phyloP scores from a whole-genome alignment of 2,113 vertebrate genomes.

The western clawed frog (Xenopus tropicalis) region UCB_Xtro_10.0 CM004443.2:156873001-156873500 shows the following conservation, averaged over 20 bases:
- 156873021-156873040: conserved; percentile 56
- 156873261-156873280: not conserved
- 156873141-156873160: conserved; percentile 92
- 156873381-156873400: too few relatives aligned
- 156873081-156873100: conserved; percentile 43
- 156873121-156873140: conserved; percentile 84
- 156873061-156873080: conserved; percentile 50
- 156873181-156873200: conserved; percentile 30
- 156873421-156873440: conserved; percentile 88
- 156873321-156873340: too few relatives aligned
- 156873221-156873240: too few relatives aligned
- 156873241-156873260: too few relatives aligned
- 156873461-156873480: conserved; percentile 95
- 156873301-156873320: too few relatives aligned
- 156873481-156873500: conserved; percentile 84
- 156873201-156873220: not conserved
- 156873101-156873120: conserved; percentile 71
- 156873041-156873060: conserved; percentile 85
- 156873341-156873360: too few relatives aligned
- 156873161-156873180: conserved; percentile 91
- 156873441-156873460: conserved; percentile 82
- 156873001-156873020: too few relatives aligned
- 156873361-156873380: too few relatives aligned
- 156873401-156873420: not conserved
- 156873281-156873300: too few relatives aligned